These are phyloP conservation scores for Craniophora ligustri DNA, from an alignment of 2,888 invertebrate species.

Conservation along the genomic window DNA sequence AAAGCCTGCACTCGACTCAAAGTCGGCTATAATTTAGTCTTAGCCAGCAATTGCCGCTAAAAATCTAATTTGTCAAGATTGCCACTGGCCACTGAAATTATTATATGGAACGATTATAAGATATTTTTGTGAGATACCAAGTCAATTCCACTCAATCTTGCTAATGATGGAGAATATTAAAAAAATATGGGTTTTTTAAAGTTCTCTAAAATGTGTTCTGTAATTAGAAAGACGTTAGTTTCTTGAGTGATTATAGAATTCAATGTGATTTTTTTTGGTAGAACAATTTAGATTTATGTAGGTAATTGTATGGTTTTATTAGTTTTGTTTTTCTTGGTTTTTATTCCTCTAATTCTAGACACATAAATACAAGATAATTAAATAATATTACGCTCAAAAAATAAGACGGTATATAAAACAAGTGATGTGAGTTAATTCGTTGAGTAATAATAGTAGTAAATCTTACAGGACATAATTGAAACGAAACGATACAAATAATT, in stretches of 20 bases:
- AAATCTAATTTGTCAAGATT: conserved; percentile 87
- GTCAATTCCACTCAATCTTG: conserved; percentile 49
- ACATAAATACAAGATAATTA: background rate
- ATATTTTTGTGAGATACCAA: conserved; percentile 50
- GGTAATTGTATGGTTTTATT: too few relatives aligned
- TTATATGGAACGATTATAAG: conserved; percentile 49
- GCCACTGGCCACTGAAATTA: conserved; percentile 60
- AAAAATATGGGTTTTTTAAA: conserved; percentile 50
- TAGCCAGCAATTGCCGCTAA: conserved; percentile 83
- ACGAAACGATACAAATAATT: conserved; percentile 53
- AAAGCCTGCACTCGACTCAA: conserved; percentile 88
- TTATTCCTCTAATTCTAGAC: background rate
- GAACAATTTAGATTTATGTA: too few relatives aligned
- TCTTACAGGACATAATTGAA: conserved; percentile 50
- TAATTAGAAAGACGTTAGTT: conserved; percentile 51
- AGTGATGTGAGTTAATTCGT: conserved; percentile 33
- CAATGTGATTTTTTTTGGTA: conserved; percentile 33
- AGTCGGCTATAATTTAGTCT: conserved; percentile 87
- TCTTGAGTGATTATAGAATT: conserved; percentile 40
- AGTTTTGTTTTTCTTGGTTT: background rate
- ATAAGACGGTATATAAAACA: too few relatives aligned
- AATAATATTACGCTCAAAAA: background rate
- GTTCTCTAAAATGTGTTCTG: conserved; percentile 43
- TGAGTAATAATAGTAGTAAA: conserved; percentile 47
- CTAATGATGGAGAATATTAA: conserved; percentile 52